These are phyloP conservation scores for Venturia canescens DNA, from an alignment of 1,140 invertebrate genomes.

Conservation along the genomic window DNA sequence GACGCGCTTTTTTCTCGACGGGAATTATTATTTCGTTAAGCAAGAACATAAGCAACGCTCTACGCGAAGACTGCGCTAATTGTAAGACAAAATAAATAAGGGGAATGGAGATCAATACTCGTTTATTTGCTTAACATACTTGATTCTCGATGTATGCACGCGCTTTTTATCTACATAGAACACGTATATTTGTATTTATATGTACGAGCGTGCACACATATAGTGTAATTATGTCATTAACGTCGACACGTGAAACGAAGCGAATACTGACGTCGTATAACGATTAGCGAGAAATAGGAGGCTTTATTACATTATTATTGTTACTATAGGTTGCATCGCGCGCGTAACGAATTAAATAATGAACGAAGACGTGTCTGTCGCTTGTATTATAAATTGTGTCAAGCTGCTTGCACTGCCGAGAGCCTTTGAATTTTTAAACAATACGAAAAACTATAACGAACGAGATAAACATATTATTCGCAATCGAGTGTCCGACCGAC, in stretches of 20 bases:
- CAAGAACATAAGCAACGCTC: not conserved
- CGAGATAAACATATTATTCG: too few species aligned
- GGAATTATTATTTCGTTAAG: not conserved
- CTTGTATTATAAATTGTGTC: not conserved
- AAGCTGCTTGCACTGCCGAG: not conserved
- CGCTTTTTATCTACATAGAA: not conserved
- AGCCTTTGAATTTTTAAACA: not conserved
- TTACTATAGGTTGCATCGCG: not conserved
- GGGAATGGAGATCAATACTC: conserved; percentile 1
- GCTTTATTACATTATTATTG: not conserved
- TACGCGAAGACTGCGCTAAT: not conserved
- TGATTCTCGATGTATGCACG: not conserved
- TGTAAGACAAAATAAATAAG: not conserved
- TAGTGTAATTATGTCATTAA: conserved; percentile 36
- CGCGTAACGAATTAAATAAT: not conserved
- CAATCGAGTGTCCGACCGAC: not conserved
- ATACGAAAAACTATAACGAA: too few species aligned
- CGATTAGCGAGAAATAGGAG: conserved; percentile 13
- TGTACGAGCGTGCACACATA: not conserved
- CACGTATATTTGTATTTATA: too few species aligned
- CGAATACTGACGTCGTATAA: conserved; percentile 34
- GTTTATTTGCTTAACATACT: conserved; percentile 35
- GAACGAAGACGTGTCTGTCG: not conserved
- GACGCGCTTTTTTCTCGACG: not conserved
- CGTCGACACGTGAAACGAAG: conserved; percentile 34